Evolutionary conservation across 1,140 invertebrate genomes (phyloP).

Genomic region (Sinella curviseta): DNA sequence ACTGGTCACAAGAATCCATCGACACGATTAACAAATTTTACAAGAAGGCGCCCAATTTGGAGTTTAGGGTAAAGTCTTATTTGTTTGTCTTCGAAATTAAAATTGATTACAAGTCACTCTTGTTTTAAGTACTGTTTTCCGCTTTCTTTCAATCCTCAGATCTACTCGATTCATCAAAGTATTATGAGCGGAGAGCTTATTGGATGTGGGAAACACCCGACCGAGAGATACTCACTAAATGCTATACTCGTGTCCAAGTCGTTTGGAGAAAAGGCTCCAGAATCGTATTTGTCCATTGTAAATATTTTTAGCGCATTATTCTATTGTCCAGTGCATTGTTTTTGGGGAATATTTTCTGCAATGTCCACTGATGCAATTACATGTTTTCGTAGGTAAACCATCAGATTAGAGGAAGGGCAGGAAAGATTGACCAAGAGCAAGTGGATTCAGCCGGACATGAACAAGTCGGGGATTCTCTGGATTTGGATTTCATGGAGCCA

Average conservation of each 20-base stretch:
- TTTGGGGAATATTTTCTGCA: too few species aligned
- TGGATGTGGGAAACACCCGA: constrained; percentile 61
- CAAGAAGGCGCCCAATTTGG: not conserved
- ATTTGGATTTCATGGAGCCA: constrained; percentile 32
- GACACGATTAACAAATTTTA: constrained; percentile 12
- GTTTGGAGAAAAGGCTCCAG: constrained; percentile 67
- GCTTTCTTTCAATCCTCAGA: too few species aligned
- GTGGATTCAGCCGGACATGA: constrained; percentile 26
- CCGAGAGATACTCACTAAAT: too few species aligned
- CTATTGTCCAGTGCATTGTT: too few species aligned
- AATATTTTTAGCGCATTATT: too few species aligned
- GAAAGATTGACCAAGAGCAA: not conserved
- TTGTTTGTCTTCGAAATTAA: too few species aligned
- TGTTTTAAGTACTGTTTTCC: too few species aligned
- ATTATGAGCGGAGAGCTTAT: constrained; percentile 58
- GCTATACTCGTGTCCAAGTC: constrained; percentile 67
- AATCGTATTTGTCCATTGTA: constrained; percentile 74
- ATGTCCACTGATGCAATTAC: too few species aligned
- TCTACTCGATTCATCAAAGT: constrained; percentile 77
- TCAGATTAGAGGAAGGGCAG: not conserved
- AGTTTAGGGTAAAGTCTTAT: not conserved
- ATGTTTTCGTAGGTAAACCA: too few species aligned
- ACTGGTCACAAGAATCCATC: constrained; percentile 35
- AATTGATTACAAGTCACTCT: too few species aligned
- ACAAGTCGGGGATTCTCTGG: constrained; percentile 28